Evolutionary conservation across 2,113 vertebrate genomes (phyloP).

Genomic region (Myodes glareolus): DNA sequence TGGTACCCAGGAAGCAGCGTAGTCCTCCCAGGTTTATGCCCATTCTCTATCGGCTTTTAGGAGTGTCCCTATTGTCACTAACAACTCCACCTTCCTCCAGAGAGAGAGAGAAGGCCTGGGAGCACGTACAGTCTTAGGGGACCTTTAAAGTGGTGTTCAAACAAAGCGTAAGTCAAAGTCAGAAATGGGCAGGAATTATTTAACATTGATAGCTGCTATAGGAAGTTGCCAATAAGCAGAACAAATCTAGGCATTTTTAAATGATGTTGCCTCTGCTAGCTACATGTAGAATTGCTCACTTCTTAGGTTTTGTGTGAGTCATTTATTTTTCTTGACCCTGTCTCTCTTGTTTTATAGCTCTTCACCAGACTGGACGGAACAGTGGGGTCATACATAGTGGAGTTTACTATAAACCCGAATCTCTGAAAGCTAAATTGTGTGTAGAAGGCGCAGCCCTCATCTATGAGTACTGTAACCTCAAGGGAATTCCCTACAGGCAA

Average conservation of each 20-base stretch:
- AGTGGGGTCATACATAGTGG: slow-evolving; percentile 99
- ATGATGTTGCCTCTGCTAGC: neutral
- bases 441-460: slow-evolving; percentile 92
- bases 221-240: neutral
- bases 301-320: neutral
- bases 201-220: neutral
- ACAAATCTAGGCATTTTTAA: neutral
- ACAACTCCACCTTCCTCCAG: neutral
- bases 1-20: neutral
- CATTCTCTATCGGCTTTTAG: neutral
- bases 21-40: neutral
- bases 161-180: neutral
- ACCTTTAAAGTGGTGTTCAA: neutral
- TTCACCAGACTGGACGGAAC: slow-evolving; percentile 97
- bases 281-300: neutral
- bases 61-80: neutral
- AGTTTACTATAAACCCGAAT: slow-evolving; percentile 97
- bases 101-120: neutral
- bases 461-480: slow-evolving; percentile 95
- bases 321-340: neutral
- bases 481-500: slow-evolving; percentile 92
- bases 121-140: neutral
- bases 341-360: slow-evolving; percentile 85
- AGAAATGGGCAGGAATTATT: neutral
- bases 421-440: slow-evolving; percentile 96